Conservation (phyloP, 2,888 invertebrate genomes). For the Doris montereyensis region DNA sequence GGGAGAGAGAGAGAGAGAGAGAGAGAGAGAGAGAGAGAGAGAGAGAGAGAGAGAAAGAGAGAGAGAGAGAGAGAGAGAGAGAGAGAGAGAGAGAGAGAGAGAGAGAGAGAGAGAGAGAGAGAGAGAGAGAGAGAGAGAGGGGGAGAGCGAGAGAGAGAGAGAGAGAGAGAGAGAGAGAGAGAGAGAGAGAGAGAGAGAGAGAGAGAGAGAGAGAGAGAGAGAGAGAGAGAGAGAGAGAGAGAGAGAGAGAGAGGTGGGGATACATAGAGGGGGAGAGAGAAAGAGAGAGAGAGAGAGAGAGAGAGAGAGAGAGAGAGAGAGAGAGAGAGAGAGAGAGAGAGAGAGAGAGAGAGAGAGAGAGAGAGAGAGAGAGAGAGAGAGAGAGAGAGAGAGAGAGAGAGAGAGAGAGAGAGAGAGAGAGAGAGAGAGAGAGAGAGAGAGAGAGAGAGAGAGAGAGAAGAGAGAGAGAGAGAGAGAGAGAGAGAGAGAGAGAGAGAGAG, state of each 20-base stretch:
- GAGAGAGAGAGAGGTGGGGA: neutral
- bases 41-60: neutral
- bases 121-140: neutral
- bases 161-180: neutral
- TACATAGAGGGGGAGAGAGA: neutral
- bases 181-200: neutral
- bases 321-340: neutral
- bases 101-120: neutral
- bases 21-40: neutral
- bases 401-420: neutral
- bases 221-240: neutral
- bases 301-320: neutral
- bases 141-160: neutral
- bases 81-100: neutral
- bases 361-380: neutral
- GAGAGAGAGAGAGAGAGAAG: neutral
- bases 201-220: neutral
- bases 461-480: neutral
- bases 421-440: neutral
- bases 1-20: neutral
- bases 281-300: neutral
- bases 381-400: neutral
- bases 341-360: neutral
- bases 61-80: neutral
- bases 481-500: neutral